Percentiles rank a stretch among this genome's conserved stretches.
phyloP scores from a whole-genome alignment of 1,140 invertebrate genomes.

The Drosophila busckii region DNA sequence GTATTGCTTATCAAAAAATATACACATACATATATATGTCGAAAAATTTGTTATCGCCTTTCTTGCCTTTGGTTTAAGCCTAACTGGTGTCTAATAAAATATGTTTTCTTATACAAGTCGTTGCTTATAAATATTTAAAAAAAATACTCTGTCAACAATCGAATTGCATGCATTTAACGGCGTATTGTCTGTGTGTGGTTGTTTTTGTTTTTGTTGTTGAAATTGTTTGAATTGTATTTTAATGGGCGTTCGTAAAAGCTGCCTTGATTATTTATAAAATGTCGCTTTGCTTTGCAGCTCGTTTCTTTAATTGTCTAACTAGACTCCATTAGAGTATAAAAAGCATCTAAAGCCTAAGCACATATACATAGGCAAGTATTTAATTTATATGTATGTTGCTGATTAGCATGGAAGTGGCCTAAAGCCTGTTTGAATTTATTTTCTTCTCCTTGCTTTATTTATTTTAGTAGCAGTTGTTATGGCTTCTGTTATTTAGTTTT shows the following conservation, averaged over 20 bases:
- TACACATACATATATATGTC: conserved; percentile 38
- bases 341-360: conserved; percentile 50
- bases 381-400: conserved; percentile 7
- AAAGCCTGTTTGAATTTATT: conserved; percentile 15
- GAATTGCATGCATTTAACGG: conserved; percentile 63
- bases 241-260: conserved; percentile 35
- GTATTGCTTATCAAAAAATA: conserved; percentile 58
- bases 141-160: conserved; percentile 68
- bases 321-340: conserved; percentile 61
- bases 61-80: conserved; percentile 13
- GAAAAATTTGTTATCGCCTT: conserved; percentile 57
- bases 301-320: conserved; percentile 50
- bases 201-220: conserved; percentile 30
- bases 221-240: conserved; percentile 30
- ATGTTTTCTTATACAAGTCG: conserved; percentile 38
- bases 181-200: conserved; percentile 68
- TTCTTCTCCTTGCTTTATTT: conserved; percentile 4
- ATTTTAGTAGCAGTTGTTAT: too few species aligned
- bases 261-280: conserved; percentile 37
- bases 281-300: conserved; percentile 23
- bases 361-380: conserved; percentile 28
- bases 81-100: conserved; percentile 71
- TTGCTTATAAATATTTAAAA: conserved; percentile 70
- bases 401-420: conserved; percentile 40
- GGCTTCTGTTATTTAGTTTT: conserved; percentile 2